A percentile compares a stretch with the other conserved stretches of the same genome.
phyloP scores from a whole-genome alignment of 2,797 vertebrate species.

The Cheirogaleus major region DNA sequence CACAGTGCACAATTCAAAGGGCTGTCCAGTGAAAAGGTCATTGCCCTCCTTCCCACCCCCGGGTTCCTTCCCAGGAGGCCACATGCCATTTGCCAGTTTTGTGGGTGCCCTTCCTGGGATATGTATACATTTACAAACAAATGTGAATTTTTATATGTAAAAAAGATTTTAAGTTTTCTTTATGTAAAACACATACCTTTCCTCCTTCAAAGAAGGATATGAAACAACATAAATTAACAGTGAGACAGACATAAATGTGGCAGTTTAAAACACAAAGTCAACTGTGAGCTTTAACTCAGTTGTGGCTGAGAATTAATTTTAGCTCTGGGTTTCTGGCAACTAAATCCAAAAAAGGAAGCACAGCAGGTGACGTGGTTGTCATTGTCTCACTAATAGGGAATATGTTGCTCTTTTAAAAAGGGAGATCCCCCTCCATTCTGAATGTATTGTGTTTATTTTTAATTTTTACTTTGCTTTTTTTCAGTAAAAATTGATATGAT shows the following conservation, averaged over 20 bases:
- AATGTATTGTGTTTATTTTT: background rate
- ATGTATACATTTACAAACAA: background rate
- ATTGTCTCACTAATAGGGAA: background rate
- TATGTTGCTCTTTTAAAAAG: background rate
- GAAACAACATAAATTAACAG: background rate
- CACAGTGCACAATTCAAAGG: background rate
- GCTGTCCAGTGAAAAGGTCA: background rate
- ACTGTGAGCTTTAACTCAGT: background rate
- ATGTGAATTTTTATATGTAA: background rate
- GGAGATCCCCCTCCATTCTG: background rate
- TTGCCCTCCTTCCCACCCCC: background rate
- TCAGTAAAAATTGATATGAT: background rate
- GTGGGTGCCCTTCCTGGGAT: background rate
- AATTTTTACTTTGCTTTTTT: background rate
- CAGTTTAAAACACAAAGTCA: background rate
- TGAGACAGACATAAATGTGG: background rate
- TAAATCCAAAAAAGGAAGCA: background rate
- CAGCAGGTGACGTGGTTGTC: background rate
- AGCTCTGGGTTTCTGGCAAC: background rate
- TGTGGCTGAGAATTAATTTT: background rate
- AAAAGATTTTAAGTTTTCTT: background rate
- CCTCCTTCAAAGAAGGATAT: background rate
- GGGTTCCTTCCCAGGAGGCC: background rate
- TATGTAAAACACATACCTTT: background rate
- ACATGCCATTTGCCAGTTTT: background rate